Evolutionary conservation across 2,797 vertebrate species (phyloP), one percentile per base, ranked within the genome.

Genomic region (Botia kubotai): DNA sequence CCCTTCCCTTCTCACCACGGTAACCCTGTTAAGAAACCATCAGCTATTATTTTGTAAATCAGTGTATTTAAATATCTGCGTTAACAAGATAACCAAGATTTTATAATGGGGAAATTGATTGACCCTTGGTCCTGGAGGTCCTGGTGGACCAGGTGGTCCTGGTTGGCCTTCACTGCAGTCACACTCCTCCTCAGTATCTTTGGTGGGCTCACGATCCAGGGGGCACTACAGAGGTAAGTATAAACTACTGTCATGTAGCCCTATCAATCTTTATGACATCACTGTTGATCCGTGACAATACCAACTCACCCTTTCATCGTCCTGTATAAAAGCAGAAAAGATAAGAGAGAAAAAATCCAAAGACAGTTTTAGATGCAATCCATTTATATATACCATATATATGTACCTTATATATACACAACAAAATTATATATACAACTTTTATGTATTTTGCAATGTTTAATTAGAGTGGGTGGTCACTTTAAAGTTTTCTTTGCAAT

Each of bases 301-400:
- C 23, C 12, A 39, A 88, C 94, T 92, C 86, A 95, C 95, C 93
- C 94, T 92, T 52, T 94, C 93, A 87, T 95, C 94, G 78, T 95
- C 91, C 95, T 95, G 89, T 13, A 19, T 43, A 50, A 68, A 14
- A 65, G 79, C 17, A 68, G 53, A 83, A 4, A 84, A 19, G 21
- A 75, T 79, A 46, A 46, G 43, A 46, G 43, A 46, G 43, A 46
- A 46, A 46, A 46, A 46, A 46, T 46, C 8, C 0, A 39, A 46
- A 46, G 10, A 10, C 43, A 39, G 19, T 58, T 10, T 11, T 21
- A 19, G 1, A 17, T 55, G 53, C n/a, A 17, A 39, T 39, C 43
- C 7, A 21, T 57, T 21, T 53, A 5, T 16, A 4, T 53, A 53
- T 14, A 53, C 16, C 50, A 53, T 14, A 53, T 53, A 16, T 17